These are phyloP conservation scores for Campylorhamphus procurvoides DNA, from an alignment of 2,113 vertebrate genomes.

Conservation along the genomic window DNA sequence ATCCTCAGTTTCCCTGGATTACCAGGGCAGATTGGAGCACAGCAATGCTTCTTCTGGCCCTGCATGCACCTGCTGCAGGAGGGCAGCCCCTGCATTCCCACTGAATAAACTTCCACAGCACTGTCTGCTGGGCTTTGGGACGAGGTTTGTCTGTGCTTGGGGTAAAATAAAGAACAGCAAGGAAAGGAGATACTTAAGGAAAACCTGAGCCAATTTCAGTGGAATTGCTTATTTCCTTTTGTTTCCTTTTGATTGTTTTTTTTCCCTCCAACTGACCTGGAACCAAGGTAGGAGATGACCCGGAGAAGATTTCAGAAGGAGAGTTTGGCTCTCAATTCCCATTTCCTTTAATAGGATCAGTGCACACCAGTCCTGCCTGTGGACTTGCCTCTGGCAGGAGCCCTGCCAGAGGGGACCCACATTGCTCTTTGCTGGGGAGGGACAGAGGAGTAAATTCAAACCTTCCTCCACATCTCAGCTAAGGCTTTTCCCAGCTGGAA, in stretches of 20 bases:
- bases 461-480: background rate
- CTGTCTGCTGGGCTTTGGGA: background rate
- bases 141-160: background rate
- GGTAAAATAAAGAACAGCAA: background rate
- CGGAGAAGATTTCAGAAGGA: background rate
- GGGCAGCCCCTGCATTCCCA: accelerated
- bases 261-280: background rate
- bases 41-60: background rate
- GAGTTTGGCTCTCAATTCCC: background rate
- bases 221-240: background rate
- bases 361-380: background rate
- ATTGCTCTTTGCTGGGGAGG: background rate
- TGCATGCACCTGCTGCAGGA: background rate
- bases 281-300: background rate
- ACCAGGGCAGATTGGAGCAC: background rate
- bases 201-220: background rate
- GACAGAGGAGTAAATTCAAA: background rate
- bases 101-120: accelerated
- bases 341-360: background rate
- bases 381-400: background rate
- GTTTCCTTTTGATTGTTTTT: background rate
- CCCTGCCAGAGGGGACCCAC: accelerated
- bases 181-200: background rate
- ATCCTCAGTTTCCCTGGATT: background rate
- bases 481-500: background rate